Evolutionary conservation across 1,140 invertebrate genomes (phyloP), one percentile per base, ranked within the genome.

Genomic region (Halictus rubicundus): DNA sequence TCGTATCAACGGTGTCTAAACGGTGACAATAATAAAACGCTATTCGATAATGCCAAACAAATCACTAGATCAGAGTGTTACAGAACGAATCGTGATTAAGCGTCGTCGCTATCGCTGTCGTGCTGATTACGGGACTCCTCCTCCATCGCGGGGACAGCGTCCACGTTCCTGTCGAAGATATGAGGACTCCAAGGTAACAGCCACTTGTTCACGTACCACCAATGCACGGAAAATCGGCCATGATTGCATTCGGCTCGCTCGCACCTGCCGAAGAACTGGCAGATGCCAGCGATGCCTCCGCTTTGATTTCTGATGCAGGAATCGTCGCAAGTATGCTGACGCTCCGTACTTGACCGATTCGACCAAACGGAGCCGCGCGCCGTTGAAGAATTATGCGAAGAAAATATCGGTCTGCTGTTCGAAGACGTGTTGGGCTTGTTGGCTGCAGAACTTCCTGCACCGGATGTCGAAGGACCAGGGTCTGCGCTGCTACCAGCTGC

Each of bases 201-300:
- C 90, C 90, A 92, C 49, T 91, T 90, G 63, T 92, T 91, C 0
- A 92, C 87, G 27, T 92, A 90, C 90, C 90, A 91, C 91, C 92
- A 92, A 64, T 92, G 88, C 68, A 91, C 84, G 19, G 89, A 83
- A 5, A 91, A 81, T 52, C 90, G 87, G 2, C 87, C 82, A n/a
- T 92, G 91, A 37, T 89, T 88, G 64, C 90, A 92, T 60, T 92
- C 92, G 2, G 88, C 80, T 46, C 87, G 82, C 49, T 91, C 91
- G 52, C 87, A 90, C 39, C 90, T 81, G 10, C 87, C 86, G 27
- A 89, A 61, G 71, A 92, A 82, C 9, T 91, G 91, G 75, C 87
- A 92, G 60, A 89, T 87, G 0, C 89, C 89, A 0, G 89, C 71
- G 2, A 84, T n/a, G 61, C 86, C 88, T 4, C 88, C 76, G 2